These are phyloP conservation scores for Halictus quadricinctus DNA, from an alignment of 2,888 invertebrate species.

Conservation along the genomic window DNA sequence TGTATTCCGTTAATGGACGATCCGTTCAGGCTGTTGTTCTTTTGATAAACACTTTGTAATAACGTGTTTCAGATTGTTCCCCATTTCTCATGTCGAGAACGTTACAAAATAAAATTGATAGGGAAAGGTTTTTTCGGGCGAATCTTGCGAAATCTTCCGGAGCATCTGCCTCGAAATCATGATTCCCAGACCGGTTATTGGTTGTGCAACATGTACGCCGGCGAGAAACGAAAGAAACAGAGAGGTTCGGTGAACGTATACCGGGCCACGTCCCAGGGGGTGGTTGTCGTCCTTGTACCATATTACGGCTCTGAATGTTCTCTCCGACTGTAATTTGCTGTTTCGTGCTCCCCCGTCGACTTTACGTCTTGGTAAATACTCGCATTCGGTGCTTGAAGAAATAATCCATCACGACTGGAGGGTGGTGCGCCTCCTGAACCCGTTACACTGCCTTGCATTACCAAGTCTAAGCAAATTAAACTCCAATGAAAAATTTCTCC, in stretches of 20 bases:
- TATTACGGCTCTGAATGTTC: slow-evolving; percentile 43
- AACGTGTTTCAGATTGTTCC: not conserved
- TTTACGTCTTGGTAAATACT: slow-evolving; percentile 8
- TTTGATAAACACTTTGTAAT: not conserved
- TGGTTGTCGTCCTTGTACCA: slow-evolving; percentile 61
- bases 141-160: slow-evolving; percentile 23
- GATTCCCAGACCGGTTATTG: slow-evolving; percentile 55
- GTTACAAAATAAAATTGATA: not conserved
- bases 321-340: slow-evolving; percentile 17
- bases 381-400: not conserved
- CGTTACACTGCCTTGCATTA: not conserved
- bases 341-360: slow-evolving; percentile 8
- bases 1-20: not conserved
- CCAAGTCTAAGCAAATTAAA: not conserved
- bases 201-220: slow-evolving; percentile 58
- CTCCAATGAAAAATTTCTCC: too few species aligned
- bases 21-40: not conserved
- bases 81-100: not conserved
- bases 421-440: not conserved
- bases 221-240: slow-evolving; percentile 20
- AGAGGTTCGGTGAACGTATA: slow-evolving; percentile 27
- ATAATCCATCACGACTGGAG: not conserved
- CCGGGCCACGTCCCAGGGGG: slow-evolving; percentile 52
- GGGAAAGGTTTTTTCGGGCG: not conserved
- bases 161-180: slow-evolving; percentile 41